Evolutionary conservation across 2,797 vertebrate species (phyloP).

Genomic region (Sebastes goodei): DNA sequence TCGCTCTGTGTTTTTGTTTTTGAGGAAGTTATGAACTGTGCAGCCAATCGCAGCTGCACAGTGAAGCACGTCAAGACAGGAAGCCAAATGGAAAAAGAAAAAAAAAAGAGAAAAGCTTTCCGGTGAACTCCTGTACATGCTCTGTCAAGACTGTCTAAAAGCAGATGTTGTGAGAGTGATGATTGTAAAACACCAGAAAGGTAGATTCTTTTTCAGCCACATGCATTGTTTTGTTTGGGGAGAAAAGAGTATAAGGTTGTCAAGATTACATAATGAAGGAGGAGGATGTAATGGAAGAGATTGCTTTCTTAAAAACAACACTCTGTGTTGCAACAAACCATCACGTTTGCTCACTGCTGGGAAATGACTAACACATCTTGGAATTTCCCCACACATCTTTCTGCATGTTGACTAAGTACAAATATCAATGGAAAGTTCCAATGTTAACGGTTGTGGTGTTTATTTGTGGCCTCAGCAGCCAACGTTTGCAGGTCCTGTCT

Average conservation of each 20-base stretch:
- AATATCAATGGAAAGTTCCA: not conserved
- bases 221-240: not conserved
- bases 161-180: not conserved
- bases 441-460: not conserved
- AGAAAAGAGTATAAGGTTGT: not conserved
- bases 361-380: slow-evolving; percentile 40
- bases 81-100: slow-evolving; percentile 55
- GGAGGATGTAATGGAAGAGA: not conserved
- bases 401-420: not conserved
- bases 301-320: slow-evolving; percentile 1
- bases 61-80: slow-evolving; percentile 73
- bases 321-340: slow-evolving; percentile 24
- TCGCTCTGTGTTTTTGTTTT: slow-evolving; percentile 74
- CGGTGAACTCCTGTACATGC: not conserved
- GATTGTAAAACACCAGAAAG: not conserved
- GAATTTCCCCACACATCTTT: slow-evolving; percentile 45
- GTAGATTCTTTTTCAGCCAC: not conserved
- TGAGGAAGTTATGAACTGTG: slow-evolving; percentile 67
- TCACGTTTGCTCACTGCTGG: not conserved
- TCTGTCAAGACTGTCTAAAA: not conserved
- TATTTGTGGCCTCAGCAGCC: not conserved
- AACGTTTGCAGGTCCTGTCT: not conserved
- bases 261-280: not conserved
- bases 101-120: not conserved
- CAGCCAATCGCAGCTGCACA: slow-evolving; percentile 70